Evolutionary conservation across 2,888 invertebrate species (phyloP).

Genomic region (Rhorus exstirpatorius): DNA sequence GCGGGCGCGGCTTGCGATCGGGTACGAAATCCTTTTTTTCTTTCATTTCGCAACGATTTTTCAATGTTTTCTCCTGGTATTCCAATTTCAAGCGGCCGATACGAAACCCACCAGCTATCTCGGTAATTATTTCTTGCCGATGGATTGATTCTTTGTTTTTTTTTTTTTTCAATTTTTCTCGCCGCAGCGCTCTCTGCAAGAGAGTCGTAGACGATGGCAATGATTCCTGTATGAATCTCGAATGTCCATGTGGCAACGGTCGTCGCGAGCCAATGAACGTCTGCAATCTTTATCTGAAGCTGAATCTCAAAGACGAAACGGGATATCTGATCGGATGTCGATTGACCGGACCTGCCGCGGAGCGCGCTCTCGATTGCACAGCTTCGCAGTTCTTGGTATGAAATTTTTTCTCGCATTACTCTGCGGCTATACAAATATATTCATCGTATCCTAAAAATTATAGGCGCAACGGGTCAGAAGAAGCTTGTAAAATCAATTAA

Average conservation of each 20-base stretch:
- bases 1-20: too few species aligned
- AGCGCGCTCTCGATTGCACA: conserved; percentile 78
- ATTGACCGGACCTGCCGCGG: conserved; percentile 79
- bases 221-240: conserved; percentile 84
- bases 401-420: too few species aligned
- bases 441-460: too few species aligned
- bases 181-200: conserved; percentile 82
- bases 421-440: too few species aligned
- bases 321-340: conserved; percentile 84
- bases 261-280: conserved; percentile 78
- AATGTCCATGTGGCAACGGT: conserved; percentile 84
- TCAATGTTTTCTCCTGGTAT: too few species aligned
- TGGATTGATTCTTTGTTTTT: not conserved
- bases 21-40: too few species aligned
- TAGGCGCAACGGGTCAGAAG: too few species aligned
- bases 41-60: too few species aligned
- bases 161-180: not conserved
- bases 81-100: too few species aligned
- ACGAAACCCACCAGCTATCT: too few species aligned
- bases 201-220: conserved; percentile 73
- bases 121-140: not conserved
- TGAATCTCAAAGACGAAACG: conserved; percentile 83
- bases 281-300: conserved; percentile 78
- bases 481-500: too few species aligned
- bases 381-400: conserved; percentile 79